A percentile compares a stretch with the other conserved stretches of the same genome.
Conservation (phyloP, 2,888 invertebrate species). For the Synergus gifuensis region DNA sequence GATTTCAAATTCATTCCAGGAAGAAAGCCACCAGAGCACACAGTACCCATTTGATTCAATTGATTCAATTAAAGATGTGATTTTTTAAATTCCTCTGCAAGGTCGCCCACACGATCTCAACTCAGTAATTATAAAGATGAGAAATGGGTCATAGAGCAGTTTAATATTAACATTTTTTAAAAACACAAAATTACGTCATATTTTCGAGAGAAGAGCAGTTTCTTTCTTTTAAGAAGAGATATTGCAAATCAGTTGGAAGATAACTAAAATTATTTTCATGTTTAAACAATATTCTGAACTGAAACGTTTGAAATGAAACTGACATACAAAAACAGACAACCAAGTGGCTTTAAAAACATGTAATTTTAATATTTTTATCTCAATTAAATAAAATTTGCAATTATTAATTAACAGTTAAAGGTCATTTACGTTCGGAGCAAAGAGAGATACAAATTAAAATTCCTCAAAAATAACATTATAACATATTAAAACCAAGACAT, state of each 20-base stretch:
- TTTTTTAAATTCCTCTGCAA: conserved; percentile 35
- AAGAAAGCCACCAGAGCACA: conserved; percentile 2
- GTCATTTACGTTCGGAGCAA: background rate
- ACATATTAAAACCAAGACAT: background rate
- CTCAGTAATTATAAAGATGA: conserved; percentile 33
- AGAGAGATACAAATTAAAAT: background rate
- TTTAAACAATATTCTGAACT: too few relatives aligned
- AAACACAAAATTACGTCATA: background rate
- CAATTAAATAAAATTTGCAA: background rate
- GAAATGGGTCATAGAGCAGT: conserved; percentile 27
- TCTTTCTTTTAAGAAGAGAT: too few relatives aligned
- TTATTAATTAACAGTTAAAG: background rate
- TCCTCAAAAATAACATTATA: background rate
- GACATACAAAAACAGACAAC: too few relatives aligned
- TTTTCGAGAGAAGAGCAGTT: background rate
- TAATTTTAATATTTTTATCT: too few relatives aligned
- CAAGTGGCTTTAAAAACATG: too few relatives aligned
- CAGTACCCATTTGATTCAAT: conserved; percentile 16
- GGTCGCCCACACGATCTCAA: conserved; percentile 33
- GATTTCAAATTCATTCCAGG: background rate
- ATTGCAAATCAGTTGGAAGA: too few relatives aligned
- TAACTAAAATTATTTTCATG: too few relatives aligned
- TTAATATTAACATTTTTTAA: background rate
- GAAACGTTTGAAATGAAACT: too few relatives aligned
- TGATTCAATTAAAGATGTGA: conserved; percentile 41